Base-by-base conservation (phyloP, 2,888 invertebrate genomes). In the Perithous albicinctus region DNA sequence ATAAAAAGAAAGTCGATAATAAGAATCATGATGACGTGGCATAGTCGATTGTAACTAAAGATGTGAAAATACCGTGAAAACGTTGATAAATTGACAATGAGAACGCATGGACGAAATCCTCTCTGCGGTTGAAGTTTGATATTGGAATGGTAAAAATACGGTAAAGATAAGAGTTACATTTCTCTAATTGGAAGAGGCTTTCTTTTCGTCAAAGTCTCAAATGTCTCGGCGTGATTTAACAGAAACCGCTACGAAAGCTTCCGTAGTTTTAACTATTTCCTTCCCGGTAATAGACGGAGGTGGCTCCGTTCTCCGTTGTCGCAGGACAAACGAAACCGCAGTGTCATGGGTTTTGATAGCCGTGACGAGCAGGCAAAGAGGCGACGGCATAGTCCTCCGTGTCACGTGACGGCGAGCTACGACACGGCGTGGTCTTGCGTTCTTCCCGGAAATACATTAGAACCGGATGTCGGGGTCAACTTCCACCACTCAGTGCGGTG, bases 401-500 rank as follows among this genome's bases (percentile, higher is more conserved):
- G 59, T 67, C 81, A 82, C 78, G 73, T 73, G 84, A 84, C 77
- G 67, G 63, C 43, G 69, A 1, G 2, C 26, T n/a, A 73, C 77
- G 80, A 75, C n/a, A n/a, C 78, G 56, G 64, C 79, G 79, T n/a
- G 70, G 46, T 75, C 64, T 73, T 77, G 69, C 61, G 63, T 81
- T 82, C 74, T 77, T 79, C 84, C 87, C 89, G 91, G 91, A 91
- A 91, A 88, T 91, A 88, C 89, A 90, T 91, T 90, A 90, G 87
- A 89, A 88, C 86, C 89, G 91, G 90, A 91, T 87, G 90, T 88
- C 85, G 85, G 86, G n/a, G 82, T 85, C 85, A 86, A 86, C 86
- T 89, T 89, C 87, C 88, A 80, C 69, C 81, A 77, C 56, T 82
- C 20, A 29, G 15, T 20, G 7, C 10, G 59, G 54, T 43, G 20